Evolutionary conservation across 2,113 vertebrate genomes (phyloP), one percentile per base, ranked within the genome.

Genomic region (Pogonocichla stellata): DNA sequence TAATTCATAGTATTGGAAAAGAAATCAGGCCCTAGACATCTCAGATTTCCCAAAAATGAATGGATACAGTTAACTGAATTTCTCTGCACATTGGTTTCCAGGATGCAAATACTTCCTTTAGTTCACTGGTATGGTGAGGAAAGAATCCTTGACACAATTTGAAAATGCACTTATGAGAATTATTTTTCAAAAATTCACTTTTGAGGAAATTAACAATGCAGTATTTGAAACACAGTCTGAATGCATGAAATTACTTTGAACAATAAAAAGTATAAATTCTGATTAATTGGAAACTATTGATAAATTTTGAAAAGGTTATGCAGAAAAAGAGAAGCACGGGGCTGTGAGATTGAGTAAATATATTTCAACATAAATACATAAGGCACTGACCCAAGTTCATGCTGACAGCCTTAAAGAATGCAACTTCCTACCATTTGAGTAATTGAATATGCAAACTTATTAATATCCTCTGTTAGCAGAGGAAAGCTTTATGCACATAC

Each of bases 1-100:
- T 77, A 90, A 88, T 80, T 93, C 66, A 29, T 40, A 72, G 50
- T 51, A 53, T 90, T 86, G 81, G 71, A 95, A 94, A 94, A 96
- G 60, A 96, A 95, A 84, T 89, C 65, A 95, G 43, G 73, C 43
- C 34, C 42, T 65, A 47, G 66, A 58, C 20, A 69, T 65, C 85
- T 88, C 71, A 77, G 28, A 69, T 90, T 93, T 92, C 71, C 23
- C n/a, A 29, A 57, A 92, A 88, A 86, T 77, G 15, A 86, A 83
- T 86, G 71, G 36, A 69, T 88, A 72, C 29, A 62, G 92, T 94
- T 70, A 93, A 38, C 6, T 54, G 90, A 86, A 86, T 80, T 80
- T 93, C 85, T 72, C n/a, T 38, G 29, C 62, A 61, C 50, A 58
- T 70, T 23, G 12, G 18, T 86, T 94, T 93, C 71, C n/a, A 65